Evolutionary conservation across 2,113 vertebrate genomes (phyloP).

Genomic region (Python bivittatus): DNA sequence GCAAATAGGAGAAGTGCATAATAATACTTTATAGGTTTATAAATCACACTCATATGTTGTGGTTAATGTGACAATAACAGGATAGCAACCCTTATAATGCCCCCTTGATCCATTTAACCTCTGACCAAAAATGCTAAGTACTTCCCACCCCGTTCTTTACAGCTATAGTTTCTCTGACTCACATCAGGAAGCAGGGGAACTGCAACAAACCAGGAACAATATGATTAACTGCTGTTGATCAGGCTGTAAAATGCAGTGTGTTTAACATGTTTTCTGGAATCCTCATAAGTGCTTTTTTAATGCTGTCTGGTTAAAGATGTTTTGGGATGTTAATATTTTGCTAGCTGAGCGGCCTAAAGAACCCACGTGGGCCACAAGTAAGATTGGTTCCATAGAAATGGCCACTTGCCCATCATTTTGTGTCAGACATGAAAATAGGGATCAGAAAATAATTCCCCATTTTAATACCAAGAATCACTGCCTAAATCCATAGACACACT

Average conservation of each 20-base stretch:
- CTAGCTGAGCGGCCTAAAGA: background rate
- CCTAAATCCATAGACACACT: background rate
- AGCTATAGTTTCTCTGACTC: constrained; percentile 51
- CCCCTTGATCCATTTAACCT: constrained; percentile 72
- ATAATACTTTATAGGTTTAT: background rate
- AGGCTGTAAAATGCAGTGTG: constrained; percentile 47
- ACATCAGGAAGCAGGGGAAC: constrained; percentile 61
- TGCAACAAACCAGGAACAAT: constrained; percentile 53
- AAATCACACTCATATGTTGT: background rate
- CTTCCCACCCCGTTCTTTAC: constrained; percentile 43
- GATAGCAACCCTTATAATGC: constrained; percentile 56
- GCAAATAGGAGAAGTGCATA: background rate
- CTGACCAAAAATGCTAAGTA: constrained; percentile 66
- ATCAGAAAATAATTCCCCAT: background rate
- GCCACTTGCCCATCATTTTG: background rate
- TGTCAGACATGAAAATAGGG: background rate
- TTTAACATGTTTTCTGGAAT: background rate
- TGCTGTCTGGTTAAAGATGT: background rate
- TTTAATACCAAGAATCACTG: background rate
- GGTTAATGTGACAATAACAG: constrained; percentile 56
- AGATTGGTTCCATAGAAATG: background rate
- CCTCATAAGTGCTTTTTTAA: background rate
- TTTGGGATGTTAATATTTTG: background rate
- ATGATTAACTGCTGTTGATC: constrained; percentile 11
- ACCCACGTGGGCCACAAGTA: background rate